These are phyloP conservation scores for Yasuhikotakia modesta DNA, from an alignment of 2,797 vertebrate genomes.

Conservation along the genomic window DNA sequence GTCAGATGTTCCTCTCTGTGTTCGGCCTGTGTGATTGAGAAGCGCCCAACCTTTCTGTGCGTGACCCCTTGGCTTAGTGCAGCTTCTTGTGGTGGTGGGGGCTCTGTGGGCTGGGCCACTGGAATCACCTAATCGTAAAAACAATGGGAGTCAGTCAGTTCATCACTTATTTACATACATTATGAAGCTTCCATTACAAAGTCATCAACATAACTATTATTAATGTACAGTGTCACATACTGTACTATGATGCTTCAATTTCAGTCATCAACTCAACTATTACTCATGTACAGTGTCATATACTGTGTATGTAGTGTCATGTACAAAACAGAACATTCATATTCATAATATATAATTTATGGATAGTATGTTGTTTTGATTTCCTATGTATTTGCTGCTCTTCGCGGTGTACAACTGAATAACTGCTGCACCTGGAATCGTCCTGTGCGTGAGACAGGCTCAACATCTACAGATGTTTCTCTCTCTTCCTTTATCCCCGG, in stretches of 20 bases:
- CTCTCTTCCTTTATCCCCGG: conserved; percentile 68
- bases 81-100: conserved; percentile 58
- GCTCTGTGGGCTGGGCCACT: conserved; percentile 66
- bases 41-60: conserved; percentile 79
- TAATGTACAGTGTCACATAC: too few relatives aligned
- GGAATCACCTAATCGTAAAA: conserved; percentile 73
- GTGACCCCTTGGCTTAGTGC: conserved; percentile 53
- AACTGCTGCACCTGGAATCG: conserved; percentile 74
- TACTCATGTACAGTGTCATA: too few relatives aligned
- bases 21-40: conserved; percentile 77
- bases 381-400: neutral
- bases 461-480: conserved; percentile 56
- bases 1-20: conserved; percentile 72
- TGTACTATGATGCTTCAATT: too few relatives aligned
- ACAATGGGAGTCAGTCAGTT: neutral
- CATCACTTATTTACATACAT: neutral
- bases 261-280: too few relatives aligned
- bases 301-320: too few relatives aligned
- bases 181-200: too few relatives aligned
- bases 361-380: too few relatives aligned
- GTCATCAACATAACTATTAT: too few relatives aligned
- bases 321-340: neutral
- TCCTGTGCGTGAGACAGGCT: conserved; percentile 69
- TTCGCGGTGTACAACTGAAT: neutral
- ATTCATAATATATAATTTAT: neutral